A percentile compares a stretch with the other conserved stretches of the same genome.
Evolutionary conservation across 2,113 vertebrate genomes (phyloP).

Genomic region (Ailurus styani): DNA sequence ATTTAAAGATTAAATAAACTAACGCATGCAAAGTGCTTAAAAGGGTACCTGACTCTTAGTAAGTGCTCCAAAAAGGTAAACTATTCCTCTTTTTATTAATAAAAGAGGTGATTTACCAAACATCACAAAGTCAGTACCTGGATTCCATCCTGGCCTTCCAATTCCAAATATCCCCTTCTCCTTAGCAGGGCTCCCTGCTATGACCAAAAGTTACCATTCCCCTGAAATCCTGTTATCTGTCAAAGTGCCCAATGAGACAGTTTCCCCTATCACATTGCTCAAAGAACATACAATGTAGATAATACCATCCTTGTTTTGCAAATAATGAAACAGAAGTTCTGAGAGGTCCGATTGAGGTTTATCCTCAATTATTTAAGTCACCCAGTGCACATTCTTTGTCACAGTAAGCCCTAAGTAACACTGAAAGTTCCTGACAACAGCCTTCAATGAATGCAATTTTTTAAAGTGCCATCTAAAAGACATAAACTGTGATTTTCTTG

Average conservation of each 20-base stretch:
- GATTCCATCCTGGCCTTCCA: neutral
- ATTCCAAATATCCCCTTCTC: neutral
- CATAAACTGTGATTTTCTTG: slow-evolving; percentile 47
- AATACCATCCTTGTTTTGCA: neutral
- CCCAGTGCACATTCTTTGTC: neutral
- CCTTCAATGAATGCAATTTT: neutral
- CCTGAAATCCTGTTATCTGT: neutral
- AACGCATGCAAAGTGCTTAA: neutral
- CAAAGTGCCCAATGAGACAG: neutral
- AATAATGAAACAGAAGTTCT: neutral
- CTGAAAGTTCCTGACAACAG: slow-evolving; percentile 37
- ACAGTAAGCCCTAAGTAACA: slow-evolving; percentile 25
- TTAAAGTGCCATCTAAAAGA: slow-evolving; percentile 20
- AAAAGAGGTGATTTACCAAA: neutral
- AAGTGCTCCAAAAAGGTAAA: neutral
- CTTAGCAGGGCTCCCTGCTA: neutral
- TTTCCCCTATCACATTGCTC: neutral
- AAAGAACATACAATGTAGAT: neutral
- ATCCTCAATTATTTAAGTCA: neutral
- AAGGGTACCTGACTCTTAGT: neutral
- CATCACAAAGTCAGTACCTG: neutral
- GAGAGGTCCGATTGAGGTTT: neutral
- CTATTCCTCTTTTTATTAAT: neutral
- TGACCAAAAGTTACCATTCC: neutral
- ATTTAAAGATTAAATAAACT: neutral